Evolutionary conservation across 2,888 invertebrate species (phyloP), one percentile per base, ranked within the genome.

Genomic region (Patella caerulea): DNA sequence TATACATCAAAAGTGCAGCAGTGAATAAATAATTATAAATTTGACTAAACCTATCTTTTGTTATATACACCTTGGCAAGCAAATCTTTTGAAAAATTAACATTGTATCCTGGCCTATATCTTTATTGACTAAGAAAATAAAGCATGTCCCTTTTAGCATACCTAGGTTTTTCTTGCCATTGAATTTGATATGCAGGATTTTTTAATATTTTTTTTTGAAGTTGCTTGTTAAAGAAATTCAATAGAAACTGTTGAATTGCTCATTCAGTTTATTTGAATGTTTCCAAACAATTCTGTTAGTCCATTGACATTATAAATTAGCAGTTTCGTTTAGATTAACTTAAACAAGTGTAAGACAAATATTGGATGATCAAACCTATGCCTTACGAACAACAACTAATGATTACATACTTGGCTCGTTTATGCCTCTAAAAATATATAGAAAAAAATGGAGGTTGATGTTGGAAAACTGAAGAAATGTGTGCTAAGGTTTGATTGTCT

Each of bases 41-140:
- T 24, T 65, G 65, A 65, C 65, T 65, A 65, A 45, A 65, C 65
- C 24, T 65, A 65, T 65, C 65, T 65, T 65, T 65, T 65, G 65
- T 65, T 24, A 65, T 65, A 24, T 65, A 65, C 24, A 65, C 65
- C 65, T 19, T 65, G 24, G 65, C 24, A 19, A 65, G 24, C 65
- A 65, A 65, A 65, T 12, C 65, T 65, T 19, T 65, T 65, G 65
- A 65, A 65, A 65, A 65, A 65, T 65, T 65, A 65, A 19, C 65
- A 24, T 65, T 24, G 65, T 65, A 24, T 65, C 65, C 19, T 65
- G 65, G 65, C 65, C 65, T 19, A 19, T 65, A 24, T 65, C 24
- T 24, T 3, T 65, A 65, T 65, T 65, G 65, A 65, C 65, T 65
- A 24, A 24, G 65, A 65, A 65, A 65, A 65, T 24, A 9, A 65